These are phyloP conservation scores for Channa striata DNA, from an alignment of 2,797 vertebrate genomes.

Conservation along the genomic window DNA sequence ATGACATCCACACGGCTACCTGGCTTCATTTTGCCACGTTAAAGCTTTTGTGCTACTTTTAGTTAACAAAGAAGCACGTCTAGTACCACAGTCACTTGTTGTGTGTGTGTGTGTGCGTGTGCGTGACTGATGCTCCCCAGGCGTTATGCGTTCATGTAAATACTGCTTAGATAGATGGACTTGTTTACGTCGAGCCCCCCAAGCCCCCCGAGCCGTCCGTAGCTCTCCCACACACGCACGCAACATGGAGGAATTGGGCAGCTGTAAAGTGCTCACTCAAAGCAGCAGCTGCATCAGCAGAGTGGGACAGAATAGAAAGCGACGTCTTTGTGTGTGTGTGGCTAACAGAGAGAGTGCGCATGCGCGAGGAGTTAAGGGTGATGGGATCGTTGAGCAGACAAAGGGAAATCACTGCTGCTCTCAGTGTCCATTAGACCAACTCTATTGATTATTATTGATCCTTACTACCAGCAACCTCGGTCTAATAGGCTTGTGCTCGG, in stretches of 20 bases:
- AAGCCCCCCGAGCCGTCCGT: no score
- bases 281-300: slow-evolving; percentile 72
- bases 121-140: background rate
- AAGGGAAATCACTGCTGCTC: slow-evolving; percentile 73
- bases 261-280: slow-evolving; percentile 72
- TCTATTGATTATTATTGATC: slow-evolving; percentile 81
- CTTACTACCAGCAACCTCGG: slow-evolving; percentile 65
- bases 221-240: slow-evolving; percentile 28
- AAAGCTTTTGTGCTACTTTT: slow-evolving; percentile 9
- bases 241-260: slow-evolving; percentile 41
- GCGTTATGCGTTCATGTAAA: slow-evolving; percentile 23
- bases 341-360: slow-evolving; percentile 34
- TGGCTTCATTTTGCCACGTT: slow-evolving; percentile 28
- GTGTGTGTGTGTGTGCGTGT: background rate
- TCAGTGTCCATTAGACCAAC: slow-evolving; percentile 82
- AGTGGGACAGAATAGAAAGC: slow-evolving; percentile 64
- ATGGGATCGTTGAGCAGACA: slow-evolving; percentile 74
- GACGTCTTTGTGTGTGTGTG: slow-evolving; percentile 48
- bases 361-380: slow-evolving; percentile 64
- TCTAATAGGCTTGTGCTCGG: slow-evolving; percentile 73
- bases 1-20: slow-evolving; percentile 28
- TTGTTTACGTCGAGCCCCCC: slow-evolving; percentile 16
- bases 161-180: slow-evolving; percentile 22
- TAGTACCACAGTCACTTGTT: slow-evolving; percentile 2
- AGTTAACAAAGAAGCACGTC: background rate